phyloP scores from a whole-genome alignment of 2,113 vertebrate genomes.

The Epinephelus lanceolatus region DNA sequence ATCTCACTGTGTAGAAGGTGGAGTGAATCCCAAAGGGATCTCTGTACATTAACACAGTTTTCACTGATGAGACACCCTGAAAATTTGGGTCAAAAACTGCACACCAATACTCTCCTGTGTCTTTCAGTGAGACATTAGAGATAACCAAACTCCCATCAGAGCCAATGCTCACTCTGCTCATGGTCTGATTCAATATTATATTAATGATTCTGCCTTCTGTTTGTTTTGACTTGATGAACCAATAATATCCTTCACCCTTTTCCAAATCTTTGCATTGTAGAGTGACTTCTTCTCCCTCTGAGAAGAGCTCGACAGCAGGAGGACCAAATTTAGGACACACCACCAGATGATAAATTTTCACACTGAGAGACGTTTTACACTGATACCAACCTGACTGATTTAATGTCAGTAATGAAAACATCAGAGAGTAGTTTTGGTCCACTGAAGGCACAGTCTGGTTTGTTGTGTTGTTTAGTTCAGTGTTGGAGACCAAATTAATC shows the following conservation, averaged over 20 bases:
- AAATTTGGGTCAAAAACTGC: rapidly evolving
- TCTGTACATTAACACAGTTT: not conserved
- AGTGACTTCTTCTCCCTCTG: not conserved
- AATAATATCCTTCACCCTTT: too few relatives aligned
- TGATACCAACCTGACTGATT: rapidly evolving
- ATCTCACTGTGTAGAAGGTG: not conserved
- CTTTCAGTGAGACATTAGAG: not conserved
- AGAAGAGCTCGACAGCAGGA: not conserved
- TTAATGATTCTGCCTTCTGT: not conserved
- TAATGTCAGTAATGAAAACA: too few relatives aligned
- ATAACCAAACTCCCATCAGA: not conserved
- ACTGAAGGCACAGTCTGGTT: too few relatives aligned
- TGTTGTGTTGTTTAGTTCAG: too few relatives aligned
- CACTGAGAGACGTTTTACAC: rapidly evolving
- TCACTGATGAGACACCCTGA: not conserved
- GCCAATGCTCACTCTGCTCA: not conserved
- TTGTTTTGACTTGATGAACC: not conserved
- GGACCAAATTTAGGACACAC: not conserved
- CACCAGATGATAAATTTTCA: rapidly evolving
- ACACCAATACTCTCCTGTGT: not conserved
- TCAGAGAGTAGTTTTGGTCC: too few relatives aligned
- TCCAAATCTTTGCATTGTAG: not conserved
- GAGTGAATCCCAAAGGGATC: too few relatives aligned
- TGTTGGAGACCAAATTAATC: too few relatives aligned
- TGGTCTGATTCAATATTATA: too few relatives aligned